Percentiles rank a stretch among this genome's conserved stretches.
Conservation (phyloP, 1,140 invertebrate species). For the Magallana angulata region DNA sequence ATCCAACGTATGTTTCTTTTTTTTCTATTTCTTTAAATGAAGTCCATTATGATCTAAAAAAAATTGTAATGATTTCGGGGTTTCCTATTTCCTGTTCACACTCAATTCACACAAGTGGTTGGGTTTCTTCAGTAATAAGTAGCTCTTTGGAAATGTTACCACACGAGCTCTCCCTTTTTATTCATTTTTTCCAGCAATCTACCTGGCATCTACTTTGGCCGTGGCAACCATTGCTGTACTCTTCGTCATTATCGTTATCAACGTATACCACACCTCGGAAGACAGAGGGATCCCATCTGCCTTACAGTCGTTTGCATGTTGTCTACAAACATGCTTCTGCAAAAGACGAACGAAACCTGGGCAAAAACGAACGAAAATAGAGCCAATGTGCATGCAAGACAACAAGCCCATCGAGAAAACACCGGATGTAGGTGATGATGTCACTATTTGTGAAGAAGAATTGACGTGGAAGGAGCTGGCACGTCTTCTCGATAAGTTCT, state of each 20-base stretch:
- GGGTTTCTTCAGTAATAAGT: too few species aligned
- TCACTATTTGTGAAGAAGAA: background rate
- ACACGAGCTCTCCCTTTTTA: too few species aligned
- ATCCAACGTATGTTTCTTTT: too few species aligned
- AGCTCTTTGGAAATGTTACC: too few species aligned
- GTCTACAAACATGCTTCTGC: background rate
- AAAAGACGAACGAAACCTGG: background rate
- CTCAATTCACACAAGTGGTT: too few species aligned
- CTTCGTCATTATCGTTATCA: slow-evolving; percentile 40
- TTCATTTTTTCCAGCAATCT: slow-evolving; percentile 34
- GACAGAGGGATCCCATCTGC: background rate
- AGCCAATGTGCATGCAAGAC: background rate
- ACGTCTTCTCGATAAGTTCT: slow-evolving; percentile 35
- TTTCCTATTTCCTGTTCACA: too few species aligned
- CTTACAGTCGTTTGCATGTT: background rate
- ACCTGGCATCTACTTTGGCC: slow-evolving; percentile 28
- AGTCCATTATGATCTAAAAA: too few species aligned
- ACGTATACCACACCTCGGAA: background rate
- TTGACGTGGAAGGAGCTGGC: slow-evolving; percentile 37
- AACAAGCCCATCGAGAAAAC: background rate
- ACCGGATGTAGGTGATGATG: background rate
- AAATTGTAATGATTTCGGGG: too few species aligned
- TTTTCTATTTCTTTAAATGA: too few species aligned
- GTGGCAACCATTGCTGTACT: slow-evolving; percentile 32
- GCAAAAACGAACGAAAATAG: background rate